Base-by-base conservation (phyloP, 2,797 vertebrate species). In the Sternarchorhynchus goeldii region DNA sequence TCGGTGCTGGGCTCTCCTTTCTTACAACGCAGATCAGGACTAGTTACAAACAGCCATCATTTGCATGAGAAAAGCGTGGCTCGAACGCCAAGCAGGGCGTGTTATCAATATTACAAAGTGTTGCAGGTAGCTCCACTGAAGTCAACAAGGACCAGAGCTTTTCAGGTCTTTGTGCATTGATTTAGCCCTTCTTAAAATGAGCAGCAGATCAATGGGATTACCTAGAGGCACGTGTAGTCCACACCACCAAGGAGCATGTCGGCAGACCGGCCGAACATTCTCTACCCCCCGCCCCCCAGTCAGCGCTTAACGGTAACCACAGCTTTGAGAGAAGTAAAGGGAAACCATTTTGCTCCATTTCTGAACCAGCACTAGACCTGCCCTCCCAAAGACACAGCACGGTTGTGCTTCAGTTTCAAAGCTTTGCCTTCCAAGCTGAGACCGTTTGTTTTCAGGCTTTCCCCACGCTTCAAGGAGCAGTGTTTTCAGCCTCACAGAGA, bases 191-290 rank as follows among this genome's bases (percentile, higher is more conserved):
- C 88, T 88, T 91, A 92, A 89, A 93, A 93, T 92, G 91, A 93
- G 93, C 92, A 90, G 91, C 90, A 91, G 93, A 94, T 94, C 92
- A 94, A 92, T 92, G 87, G 92, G 89, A 89, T 92, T 90, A 93
- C 91, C 91, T 90, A 87, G 73, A 88, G 92, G 90, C 90, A 87
- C 90, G 91, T 89, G 90, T 92, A 93, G 93, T 87, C 78, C 86
- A 86, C 90, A 91, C 91, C 89, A 85, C 81, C 66, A 20, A 57
- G 80, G 81, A 86, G 81, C 79, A 80, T 85, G 77, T 81, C 76
- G 56, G 56, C 67, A 58, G 65, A 62, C 57, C 68, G 60, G 58
- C 75, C 66, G 55, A 14, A 66, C 76, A 62, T 73, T 83, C 67
- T 80, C 62, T 60, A n/a, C 50, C 32, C 8, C 25, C 25, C 25